Evolutionary conservation across 1,140 invertebrate species (phyloP), one percentile per base, ranked within the genome.

Genomic region (Lepidurus arcticus): DNA sequence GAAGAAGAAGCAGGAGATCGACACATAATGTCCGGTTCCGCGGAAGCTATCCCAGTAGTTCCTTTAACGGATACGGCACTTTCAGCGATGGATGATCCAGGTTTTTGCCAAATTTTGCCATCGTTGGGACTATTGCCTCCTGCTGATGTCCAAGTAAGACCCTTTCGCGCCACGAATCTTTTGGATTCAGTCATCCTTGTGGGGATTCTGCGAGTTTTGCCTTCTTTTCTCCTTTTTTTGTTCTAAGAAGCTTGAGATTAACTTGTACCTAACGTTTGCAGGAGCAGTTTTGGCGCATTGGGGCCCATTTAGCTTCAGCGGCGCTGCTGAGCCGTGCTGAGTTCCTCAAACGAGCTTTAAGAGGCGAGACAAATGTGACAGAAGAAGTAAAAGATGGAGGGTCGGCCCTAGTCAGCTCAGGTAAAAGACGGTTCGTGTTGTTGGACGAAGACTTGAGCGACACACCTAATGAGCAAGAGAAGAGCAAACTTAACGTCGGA

Each of bases 201-300:
- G 43, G 74, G 26, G n/a, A 42, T 42, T 13, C 24, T 21, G 45
- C 44, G 13, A 47, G 24, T 24, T 9, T 13, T 7, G 26, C 1
- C 6, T 76, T 44, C 42, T 76, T 44, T 44, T 24, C 26, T 34
- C 5, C 8, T 65, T 10, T 3, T 16, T 42, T 44, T 74, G 74
- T 34, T 6, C 43, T 78, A 21, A 43, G 42, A 43, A n/a, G 21
- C 7, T 26, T 11, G 10, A 10, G 42, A 42, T 44, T 77, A 42
- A 75, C 75, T 75, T 74, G 6, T 21, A 8, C 16, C 13, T 76
- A 34, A 13, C 16, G 16, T 26, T 44, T 75, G 0, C 6, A 78
- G 78, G 78, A 78, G 7, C 78, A 78, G 47, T 78, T 44, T 45
- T 78, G 78, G 78, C 73, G 78, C 34, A 78, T 78, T 44, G 73